phyloP scores from a whole-genome alignment of 2,797 vertebrate genomes.

The Macropus fuliginosus region DNA sequence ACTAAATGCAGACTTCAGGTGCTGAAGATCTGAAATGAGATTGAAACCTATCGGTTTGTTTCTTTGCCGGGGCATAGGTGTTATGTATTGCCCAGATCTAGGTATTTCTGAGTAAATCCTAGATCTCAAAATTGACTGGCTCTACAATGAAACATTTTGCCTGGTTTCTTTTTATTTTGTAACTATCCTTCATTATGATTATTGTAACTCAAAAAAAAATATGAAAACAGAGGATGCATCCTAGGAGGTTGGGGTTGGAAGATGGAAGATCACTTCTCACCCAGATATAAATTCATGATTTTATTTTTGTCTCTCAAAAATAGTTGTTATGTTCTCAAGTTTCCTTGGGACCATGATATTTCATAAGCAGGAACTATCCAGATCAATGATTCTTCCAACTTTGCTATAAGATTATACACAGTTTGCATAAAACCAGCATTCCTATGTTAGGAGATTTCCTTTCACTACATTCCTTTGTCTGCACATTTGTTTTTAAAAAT shows the following conservation, averaged over 20 bases:
- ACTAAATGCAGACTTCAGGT: slow-evolving; percentile 44
- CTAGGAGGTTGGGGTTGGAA: slow-evolving; percentile 61
- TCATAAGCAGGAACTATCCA: slow-evolving; percentile 40
- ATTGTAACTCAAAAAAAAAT: slow-evolving; percentile 35
- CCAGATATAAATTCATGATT: slow-evolving; percentile 48
- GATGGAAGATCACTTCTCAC: slow-evolving; percentile 22
- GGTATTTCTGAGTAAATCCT: slow-evolving; percentile 15
- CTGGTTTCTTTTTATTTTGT: slow-evolving; percentile 38
- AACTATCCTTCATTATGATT: slow-evolving; percentile 5
- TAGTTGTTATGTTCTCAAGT: slow-evolving; percentile 48
- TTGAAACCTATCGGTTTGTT: not conserved
- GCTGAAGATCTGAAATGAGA: slow-evolving; percentile 32
- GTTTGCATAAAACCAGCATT: slow-evolving; percentile 28
- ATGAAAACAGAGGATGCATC: slow-evolving; percentile 32
- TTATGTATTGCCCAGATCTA: not conserved
- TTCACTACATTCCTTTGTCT: slow-evolving; percentile 72
- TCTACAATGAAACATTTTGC: slow-evolving; percentile 1
- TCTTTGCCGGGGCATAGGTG: not conserved
- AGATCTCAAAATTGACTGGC: slow-evolving; percentile 2
- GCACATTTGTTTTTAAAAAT: slow-evolving; percentile 64
- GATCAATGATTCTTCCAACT: slow-evolving; percentile 12
- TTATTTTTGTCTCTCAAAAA: slow-evolving; percentile 29
- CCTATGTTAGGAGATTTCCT: slow-evolving; percentile 35
- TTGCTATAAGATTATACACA: not conserved
- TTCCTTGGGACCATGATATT: slow-evolving; percentile 55